These are phyloP conservation scores for Mormyrops boulengeri DNA, from an alignment of 2,797 vertebrate species.

Conservation along the genomic window DNA sequence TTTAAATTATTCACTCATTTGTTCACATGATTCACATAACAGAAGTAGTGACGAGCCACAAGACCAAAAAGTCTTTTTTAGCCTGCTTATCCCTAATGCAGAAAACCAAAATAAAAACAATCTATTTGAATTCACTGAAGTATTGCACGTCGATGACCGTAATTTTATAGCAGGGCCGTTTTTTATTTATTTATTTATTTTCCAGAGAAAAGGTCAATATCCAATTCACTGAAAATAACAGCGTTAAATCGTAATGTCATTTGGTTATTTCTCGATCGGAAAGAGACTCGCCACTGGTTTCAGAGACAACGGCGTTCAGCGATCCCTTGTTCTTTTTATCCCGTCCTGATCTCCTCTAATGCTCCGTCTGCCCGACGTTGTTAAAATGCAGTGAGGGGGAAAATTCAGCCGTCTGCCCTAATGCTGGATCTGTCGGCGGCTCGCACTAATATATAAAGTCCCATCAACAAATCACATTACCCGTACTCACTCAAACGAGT, in stretches of 20 bases:
- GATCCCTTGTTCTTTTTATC: constrained; percentile 8
- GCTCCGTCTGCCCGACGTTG: constrained; percentile 18
- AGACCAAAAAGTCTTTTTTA: background rate
- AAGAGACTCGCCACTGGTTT: constrained; percentile 12
- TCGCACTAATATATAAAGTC: constrained; percentile 24
- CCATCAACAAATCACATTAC: constrained; percentile 28
- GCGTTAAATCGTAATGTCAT: constrained; percentile 10
- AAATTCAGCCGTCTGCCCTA: constrained; percentile 29
- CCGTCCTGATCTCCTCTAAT: constrained; percentile 18
- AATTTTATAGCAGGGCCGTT: background rate
- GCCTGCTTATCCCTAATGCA: background rate
- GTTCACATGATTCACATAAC: background rate
- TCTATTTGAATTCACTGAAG: background rate
- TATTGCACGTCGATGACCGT: background rate
- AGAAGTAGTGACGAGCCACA: background rate
- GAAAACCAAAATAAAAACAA: background rate
- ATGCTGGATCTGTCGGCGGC: constrained; percentile 25
- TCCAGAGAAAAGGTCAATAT: background rate
- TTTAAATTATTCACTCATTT: constrained; percentile 1
- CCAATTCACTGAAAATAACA: constrained; percentile 9
- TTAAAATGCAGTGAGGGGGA: constrained; percentile 29
- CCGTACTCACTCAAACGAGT: constrained; percentile 15
- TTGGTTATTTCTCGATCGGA: constrained; percentile 15
- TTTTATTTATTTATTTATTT: background rate
- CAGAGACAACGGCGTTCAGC: constrained; percentile 17